Conservation (phyloP, 2,888 invertebrate species). For the Phoronis australis region DNA sequence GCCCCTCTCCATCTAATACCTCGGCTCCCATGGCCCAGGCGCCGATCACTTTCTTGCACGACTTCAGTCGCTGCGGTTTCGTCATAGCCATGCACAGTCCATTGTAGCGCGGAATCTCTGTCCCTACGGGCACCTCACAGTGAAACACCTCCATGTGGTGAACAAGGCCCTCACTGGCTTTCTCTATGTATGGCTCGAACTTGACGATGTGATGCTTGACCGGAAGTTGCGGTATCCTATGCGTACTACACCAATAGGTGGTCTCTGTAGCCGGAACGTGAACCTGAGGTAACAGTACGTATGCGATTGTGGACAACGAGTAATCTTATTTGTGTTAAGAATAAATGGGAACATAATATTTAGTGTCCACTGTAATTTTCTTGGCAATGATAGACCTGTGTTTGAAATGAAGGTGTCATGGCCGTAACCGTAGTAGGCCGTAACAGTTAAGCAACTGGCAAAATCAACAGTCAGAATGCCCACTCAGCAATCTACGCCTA, state of each 20-base stretch:
- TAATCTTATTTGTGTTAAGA: too few relatives aligned
- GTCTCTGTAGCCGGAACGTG: slow-evolving; percentile 78
- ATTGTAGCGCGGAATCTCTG: slow-evolving; percentile 65
- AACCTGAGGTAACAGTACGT: too few relatives aligned
- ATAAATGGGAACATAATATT: too few relatives aligned
- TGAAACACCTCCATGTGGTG: slow-evolving; percentile 99
- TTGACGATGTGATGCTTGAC: slow-evolving; percentile 71
- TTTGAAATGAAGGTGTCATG: too few relatives aligned
- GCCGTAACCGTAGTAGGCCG: too few relatives aligned
- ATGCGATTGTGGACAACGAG: too few relatives aligned
- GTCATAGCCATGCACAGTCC: slow-evolving; percentile 74
- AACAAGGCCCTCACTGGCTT: slow-evolving; percentile 78
- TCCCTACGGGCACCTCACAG: slow-evolving; percentile 68
- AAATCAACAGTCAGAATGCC: too few relatives aligned
- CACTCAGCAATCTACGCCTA: too few relatives aligned
- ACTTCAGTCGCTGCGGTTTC: slow-evolving; percentile 68
- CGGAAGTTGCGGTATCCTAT: slow-evolving; percentile 68
- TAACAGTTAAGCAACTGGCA: too few relatives aligned
- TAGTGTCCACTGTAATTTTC: too few relatives aligned
- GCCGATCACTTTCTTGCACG: slow-evolving; percentile 78
- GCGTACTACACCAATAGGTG: slow-evolving; percentile 93
- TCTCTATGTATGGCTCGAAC: slow-evolving; percentile 80
- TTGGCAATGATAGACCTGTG: too few relatives aligned
- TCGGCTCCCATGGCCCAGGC: slow-evolving; percentile 99
- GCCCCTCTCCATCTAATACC: slow-evolving; percentile 25